These are phyloP conservation scores for Campoletis raptor DNA, from an alignment of 2,888 invertebrate species.

Conservation along the genomic window DNA sequence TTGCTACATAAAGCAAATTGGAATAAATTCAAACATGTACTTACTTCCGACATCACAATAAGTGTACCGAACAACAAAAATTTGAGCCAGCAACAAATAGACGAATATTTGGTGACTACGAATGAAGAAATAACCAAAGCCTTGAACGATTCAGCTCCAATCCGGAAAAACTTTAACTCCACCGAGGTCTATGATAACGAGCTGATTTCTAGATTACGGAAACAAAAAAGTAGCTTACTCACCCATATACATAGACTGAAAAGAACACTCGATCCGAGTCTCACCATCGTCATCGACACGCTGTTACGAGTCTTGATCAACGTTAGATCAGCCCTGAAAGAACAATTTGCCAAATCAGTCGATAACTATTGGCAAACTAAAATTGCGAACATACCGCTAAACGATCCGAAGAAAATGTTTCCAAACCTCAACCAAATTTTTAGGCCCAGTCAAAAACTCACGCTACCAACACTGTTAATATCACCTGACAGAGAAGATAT, in stretches of 20 bases:
- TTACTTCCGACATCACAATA: background rate
- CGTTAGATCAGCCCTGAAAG: constrained; percentile 14
- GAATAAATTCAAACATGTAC: constrained; percentile 37
- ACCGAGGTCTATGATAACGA: constrained; percentile 38
- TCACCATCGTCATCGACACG: background rate
- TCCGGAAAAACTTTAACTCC: constrained; percentile 25
- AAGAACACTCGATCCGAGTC: constrained; percentile 9
- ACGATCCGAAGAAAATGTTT: constrained; percentile 44
- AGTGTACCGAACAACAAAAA: constrained; percentile 28
- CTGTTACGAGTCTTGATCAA: background rate
- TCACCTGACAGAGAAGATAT: background rate
- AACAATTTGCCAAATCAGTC: constrained; percentile 39
- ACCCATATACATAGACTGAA: constrained; percentile 30
- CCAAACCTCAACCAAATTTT: constrained; percentile 49
- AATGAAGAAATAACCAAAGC: constrained; percentile 18
- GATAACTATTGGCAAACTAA: constrained; percentile 51
- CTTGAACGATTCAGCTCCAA: constrained; percentile 8
- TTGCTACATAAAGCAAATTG: constrained; percentile 55
- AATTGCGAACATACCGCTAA: constrained; percentile 24
- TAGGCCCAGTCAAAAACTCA: constrained; percentile 11
- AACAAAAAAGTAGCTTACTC: constrained; percentile 46
- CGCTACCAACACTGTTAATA: constrained; percentile 21
- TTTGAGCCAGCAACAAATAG: constrained; percentile 15
- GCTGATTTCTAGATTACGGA: constrained; percentile 31
- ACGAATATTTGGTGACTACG: background rate